Evolutionary conservation across 1,140 invertebrate genomes (phyloP), one percentile per base, ranked within the genome.

Genomic region (Maconellicoccus hirsutus): DNA sequence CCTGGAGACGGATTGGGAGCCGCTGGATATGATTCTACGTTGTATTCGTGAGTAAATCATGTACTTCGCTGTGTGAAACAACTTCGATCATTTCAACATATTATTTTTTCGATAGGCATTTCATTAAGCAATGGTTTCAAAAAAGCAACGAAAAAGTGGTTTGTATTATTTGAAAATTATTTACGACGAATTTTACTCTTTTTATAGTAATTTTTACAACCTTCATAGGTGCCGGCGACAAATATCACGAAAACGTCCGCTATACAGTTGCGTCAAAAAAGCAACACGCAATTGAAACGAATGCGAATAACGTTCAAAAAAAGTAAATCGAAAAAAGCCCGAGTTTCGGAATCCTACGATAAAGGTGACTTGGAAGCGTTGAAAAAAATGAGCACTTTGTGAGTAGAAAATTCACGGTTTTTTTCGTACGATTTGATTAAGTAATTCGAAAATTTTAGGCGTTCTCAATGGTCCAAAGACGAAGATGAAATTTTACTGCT

Each of bases 1-100:
- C 90, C 89, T 0, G 90, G 90, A 0, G 89, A 92, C 79, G 80
- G 80, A 7, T 79, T 82, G 71, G 90, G 90, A 0, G 89, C 89
- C 4, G 88, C 84, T 59, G 90, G 90, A 6, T 79, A 89, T 0
- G 87, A 90, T 78, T 89, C 88, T 0, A 79, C 82, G 0, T 79
- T 91, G 33, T 91, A 85, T 78, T 76, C 85, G 29, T 81, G 75
- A 77, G 78, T 78, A 19, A 52, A 52, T 52, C 21, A 22, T 71
- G 22, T 70, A 22, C 0, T 29, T 74, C 42, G 42, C 10, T 16
- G 14, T 52, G 42, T 3, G n/a, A 52, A 52, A 8, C n/a, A 52
- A 4, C 29, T 8, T 39, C 52, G n/a, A 27, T 73, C 29, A 25
- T 26, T 27, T 59, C 26, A 71, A 1, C 14, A 25, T n/a, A 14